These are phyloP conservation scores for Tringa solitaria DNA, from an alignment of 2,113 vertebrate species.

Conservation along the genomic window DNA sequence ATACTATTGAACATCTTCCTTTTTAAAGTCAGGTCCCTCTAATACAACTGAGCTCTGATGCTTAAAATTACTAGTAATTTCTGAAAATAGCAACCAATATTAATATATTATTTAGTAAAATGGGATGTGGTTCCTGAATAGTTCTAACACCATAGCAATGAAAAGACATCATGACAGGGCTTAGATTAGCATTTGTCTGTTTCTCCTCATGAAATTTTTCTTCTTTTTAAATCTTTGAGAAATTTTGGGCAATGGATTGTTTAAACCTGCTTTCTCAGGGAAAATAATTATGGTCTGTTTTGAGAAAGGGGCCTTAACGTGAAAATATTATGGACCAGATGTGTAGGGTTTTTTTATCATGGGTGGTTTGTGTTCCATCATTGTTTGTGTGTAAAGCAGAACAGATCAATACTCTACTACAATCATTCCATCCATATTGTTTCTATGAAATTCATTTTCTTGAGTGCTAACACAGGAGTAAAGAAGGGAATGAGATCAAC, in stretches of 20 bases:
- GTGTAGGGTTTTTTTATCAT: neutral
- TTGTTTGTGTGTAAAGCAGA: neutral
- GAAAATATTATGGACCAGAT: neutral
- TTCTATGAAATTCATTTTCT: neutral
- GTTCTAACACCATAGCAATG: neutral
- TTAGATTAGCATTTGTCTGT: rapidly evolving
- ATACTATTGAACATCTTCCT: neutral
- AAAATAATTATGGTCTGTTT: neutral
- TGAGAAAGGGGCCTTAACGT: neutral
- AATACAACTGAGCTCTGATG: neutral
- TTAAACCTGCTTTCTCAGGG: neutral
- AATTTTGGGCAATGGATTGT: neutral
- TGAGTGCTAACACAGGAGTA: neutral
- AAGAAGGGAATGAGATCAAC: neutral
- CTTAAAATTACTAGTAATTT: neutral
- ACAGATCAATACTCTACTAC: neutral
- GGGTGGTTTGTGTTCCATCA: neutral
- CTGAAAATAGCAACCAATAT: neutral
- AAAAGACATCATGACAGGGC: neutral
- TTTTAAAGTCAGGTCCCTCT: neutral
- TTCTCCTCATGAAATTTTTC: neutral
- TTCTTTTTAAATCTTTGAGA: neutral
- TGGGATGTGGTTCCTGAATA: neutral
- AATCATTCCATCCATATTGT: neutral
- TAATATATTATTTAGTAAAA: neutral